Conservation (phyloP, 1,140 invertebrate genomes). For the Brachionus rubens region DNA sequence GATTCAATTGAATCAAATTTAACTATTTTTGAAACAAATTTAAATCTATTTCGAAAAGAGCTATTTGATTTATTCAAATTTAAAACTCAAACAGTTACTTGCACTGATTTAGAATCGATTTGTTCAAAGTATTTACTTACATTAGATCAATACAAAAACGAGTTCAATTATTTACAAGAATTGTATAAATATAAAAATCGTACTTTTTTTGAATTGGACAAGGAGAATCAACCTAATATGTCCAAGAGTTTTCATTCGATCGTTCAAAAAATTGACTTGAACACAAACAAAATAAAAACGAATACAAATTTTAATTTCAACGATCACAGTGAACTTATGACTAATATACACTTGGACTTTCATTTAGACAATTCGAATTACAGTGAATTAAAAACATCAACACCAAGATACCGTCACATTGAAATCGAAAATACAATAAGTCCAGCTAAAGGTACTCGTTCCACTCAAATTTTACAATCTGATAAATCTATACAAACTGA, state of each 20-base stretch:
- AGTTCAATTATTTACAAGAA: not conserved
- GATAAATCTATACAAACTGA: slow-evolving; percentile 19
- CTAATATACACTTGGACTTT: slow-evolving; percentile 29
- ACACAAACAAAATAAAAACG: slow-evolving; percentile 1
- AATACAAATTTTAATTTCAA: slow-evolving; percentile 16
- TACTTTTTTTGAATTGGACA: not conserved
- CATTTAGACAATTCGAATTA: not conserved
- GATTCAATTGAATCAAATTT: not conserved
- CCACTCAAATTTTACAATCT: not conserved
- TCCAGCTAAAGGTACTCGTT: not conserved
- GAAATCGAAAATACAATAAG: slow-evolving; percentile 29
- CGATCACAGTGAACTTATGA: not conserved
- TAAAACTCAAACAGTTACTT: not conserved
- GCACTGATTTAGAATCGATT: not conserved
- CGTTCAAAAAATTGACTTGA: not conserved
- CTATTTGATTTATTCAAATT: slow-evolving; percentile 11
- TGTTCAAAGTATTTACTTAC: not conserved
- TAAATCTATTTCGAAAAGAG: not conserved
- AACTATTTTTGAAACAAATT: not conserved
- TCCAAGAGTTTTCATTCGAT: not conserved
- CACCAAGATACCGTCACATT: slow-evolving; percentile 10
- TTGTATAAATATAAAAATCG: not conserved
- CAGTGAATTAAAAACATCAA: slow-evolving; percentile 1
- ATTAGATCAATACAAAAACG: slow-evolving; percentile 12
- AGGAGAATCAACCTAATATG: not conserved